Conservation (phyloP, 2,888 invertebrate species). For the Myopa testacea region DNA sequence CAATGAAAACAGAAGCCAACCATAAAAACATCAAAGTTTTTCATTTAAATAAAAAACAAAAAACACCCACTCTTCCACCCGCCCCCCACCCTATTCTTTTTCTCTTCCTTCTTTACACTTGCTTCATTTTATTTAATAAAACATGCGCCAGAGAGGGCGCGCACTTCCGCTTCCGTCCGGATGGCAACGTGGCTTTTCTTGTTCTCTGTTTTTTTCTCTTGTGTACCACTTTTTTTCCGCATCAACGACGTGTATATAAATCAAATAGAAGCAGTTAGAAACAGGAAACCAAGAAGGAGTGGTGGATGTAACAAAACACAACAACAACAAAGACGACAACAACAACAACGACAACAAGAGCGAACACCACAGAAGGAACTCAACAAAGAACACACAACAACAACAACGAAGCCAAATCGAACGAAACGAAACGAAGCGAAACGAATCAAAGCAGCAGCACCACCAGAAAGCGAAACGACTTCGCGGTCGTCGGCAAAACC, state of each 20-base stretch:
- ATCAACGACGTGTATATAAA: slow-evolving; percentile 15
- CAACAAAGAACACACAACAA: background rate
- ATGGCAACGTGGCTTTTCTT: background rate
- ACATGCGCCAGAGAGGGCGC: background rate
- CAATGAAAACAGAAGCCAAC: background rate
- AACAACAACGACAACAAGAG: background rate
- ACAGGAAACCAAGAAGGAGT: slow-evolving; percentile 4
- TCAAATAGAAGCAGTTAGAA: slow-evolving; percentile 13
- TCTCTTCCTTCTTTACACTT: background rate
- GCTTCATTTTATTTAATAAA: slow-evolving; percentile 29
- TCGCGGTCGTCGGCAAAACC: slow-evolving; percentile 10
- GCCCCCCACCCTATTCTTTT: too few species aligned
- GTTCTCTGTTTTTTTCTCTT: background rate
- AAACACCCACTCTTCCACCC: background rate
- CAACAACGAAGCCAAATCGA: background rate
- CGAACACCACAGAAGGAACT: too few species aligned
- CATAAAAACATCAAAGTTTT: background rate
- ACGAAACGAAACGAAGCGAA: background rate
- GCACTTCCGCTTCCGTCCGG: slow-evolving; percentile 28
- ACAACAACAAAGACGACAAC: slow-evolving; percentile 12
- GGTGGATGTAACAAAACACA: background rate
- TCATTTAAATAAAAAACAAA: background rate
- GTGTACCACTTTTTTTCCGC: background rate
- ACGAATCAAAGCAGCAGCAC: too few species aligned
- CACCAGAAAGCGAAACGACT: too few species aligned